These are phyloP conservation scores for Carterocephalus palaemon DNA, from an alignment of 2,888 invertebrate genomes.

Conservation along the genomic window DNA sequence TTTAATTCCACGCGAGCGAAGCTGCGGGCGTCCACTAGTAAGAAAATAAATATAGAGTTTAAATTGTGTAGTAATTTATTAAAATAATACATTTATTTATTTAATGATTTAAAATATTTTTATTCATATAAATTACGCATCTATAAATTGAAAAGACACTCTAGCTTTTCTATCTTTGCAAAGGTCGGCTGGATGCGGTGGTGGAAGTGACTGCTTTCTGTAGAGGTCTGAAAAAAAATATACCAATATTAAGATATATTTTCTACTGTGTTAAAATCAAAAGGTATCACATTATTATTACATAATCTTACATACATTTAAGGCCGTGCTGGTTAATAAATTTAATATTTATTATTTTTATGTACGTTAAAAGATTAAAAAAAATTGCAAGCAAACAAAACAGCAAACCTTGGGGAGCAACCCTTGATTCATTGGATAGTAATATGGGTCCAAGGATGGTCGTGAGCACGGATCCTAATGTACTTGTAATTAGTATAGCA, in stretches of 20 bases:
- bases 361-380: background rate
- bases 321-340: no score
- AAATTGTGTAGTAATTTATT: no score
- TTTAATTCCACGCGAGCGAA: no score
- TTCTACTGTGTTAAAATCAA: no score
- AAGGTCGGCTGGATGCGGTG: slow-evolving; percentile 35
- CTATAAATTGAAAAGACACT: slow-evolving; percentile 35
- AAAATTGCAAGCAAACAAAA: no score
- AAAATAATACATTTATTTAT: no score
- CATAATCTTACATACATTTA: no score
- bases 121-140: no score
- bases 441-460: slow-evolving; percentile 64
- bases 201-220: slow-evolving; percentile 35
- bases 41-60: no score
- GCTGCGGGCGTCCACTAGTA: no score
- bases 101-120: slow-evolving; percentile 5
- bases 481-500: slow-evolving; percentile 63
- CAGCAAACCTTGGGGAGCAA: slow-evolving; percentile 61
- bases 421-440: slow-evolving; percentile 58
- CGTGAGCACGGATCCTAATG: slow-evolving; percentile 62
- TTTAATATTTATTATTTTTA: background rate
- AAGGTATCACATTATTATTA: no score
- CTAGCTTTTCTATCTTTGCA: slow-evolving; percentile 39
- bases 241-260: no score
- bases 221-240: slow-evolving; percentile 21